phyloP scores from a whole-genome alignment of 1,140 invertebrate species.

The Diorhabda sublineata region DNA sequence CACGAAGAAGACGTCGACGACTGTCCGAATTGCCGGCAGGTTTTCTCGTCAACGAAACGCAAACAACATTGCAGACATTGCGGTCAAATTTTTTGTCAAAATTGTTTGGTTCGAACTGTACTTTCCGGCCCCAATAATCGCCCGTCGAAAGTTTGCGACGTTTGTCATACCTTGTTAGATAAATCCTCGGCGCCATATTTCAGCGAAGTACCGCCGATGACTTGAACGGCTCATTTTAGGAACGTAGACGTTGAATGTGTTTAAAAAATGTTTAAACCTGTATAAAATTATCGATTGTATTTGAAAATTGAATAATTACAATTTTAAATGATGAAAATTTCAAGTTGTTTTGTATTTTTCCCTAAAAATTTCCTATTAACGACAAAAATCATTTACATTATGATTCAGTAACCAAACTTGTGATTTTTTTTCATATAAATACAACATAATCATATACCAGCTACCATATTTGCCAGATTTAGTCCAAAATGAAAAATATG shows the following conservation, averaged over 20 bases:
- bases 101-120: slow-evolving; percentile 79
- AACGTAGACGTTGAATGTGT: slow-evolving; percentile 5
- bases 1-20: slow-evolving; percentile 93
- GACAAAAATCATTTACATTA: too few relatives aligned
- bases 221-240: slow-evolving; percentile 15
- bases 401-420: too few relatives aligned
- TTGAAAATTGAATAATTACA: background rate
- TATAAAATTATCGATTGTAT: background rate
- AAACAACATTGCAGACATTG: slow-evolving; percentile 92
- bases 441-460: too few relatives aligned
- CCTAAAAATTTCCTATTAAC: too few relatives aligned
- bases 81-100: slow-evolving; percentile 89
- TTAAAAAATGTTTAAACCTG: slow-evolving; percentile 7
- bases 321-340: background rate
- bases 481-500: too few relatives aligned
- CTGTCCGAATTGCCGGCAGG: slow-evolving; percentile 76
- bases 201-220: slow-evolving; percentile 69
- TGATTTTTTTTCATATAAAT: too few relatives aligned
- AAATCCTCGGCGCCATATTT: slow-evolving; percentile 92
- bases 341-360: too few relatives aligned
- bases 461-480: too few relatives aligned
- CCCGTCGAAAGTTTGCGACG: slow-evolving; percentile 87
- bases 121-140: slow-evolving; percentile 80
- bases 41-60: slow-evolving; percentile 52
- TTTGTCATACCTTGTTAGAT: slow-evolving; percentile 94